Base-by-base conservation (phyloP, 1,140 invertebrate species). In the Rhyacophila brunnea region DNA sequence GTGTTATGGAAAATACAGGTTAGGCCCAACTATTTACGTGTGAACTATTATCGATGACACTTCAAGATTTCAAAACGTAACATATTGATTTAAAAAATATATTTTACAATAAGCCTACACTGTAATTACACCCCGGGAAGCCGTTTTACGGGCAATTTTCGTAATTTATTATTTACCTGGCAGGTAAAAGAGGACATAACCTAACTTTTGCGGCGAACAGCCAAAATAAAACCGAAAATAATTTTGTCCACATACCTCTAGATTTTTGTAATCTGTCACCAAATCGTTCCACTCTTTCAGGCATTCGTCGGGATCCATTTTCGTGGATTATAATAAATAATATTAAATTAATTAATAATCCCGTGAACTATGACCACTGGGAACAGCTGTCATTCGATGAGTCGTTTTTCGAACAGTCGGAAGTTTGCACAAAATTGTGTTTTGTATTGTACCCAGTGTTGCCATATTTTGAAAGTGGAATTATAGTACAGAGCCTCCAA, bases 281-380 rank as follows among this genome's bases (percentile, higher is more conserved):
- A 92, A 75, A 67, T 92, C 90, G 45, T 88, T 82, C 88, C 89
- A 93, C 62, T 91, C 89, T 71, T 90, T 86, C 9, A 87, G 50
- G 72, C 84, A 87, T 42, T 82, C 81, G 56, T 83, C 80, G 45
- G 73, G 69, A 61, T 83, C 80, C 81, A 83, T 83, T 7, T 32
- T 51, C 5, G 20, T 28, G 9, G 23, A 5, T 28, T 28, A 28
- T 3, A 28, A 28, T 28, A 28, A 28, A 28, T 28, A 28, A 28
- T 28, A 5, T 28, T 5, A 28, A 28, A 28, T 28, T 5, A 28
- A 28, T 28, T 5, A 28, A 28, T 28, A 28, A 28, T 9, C 23
- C 23, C 23, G 23, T 9, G 23, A 28, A 28, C 23, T 28, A 28
- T 28, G 23, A 28, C 23, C 23, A 28, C n/a, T n/a, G n/a, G 23